Conservation (phyloP, 2,797 vertebrate species). For the Galaxias olidus region DNA sequence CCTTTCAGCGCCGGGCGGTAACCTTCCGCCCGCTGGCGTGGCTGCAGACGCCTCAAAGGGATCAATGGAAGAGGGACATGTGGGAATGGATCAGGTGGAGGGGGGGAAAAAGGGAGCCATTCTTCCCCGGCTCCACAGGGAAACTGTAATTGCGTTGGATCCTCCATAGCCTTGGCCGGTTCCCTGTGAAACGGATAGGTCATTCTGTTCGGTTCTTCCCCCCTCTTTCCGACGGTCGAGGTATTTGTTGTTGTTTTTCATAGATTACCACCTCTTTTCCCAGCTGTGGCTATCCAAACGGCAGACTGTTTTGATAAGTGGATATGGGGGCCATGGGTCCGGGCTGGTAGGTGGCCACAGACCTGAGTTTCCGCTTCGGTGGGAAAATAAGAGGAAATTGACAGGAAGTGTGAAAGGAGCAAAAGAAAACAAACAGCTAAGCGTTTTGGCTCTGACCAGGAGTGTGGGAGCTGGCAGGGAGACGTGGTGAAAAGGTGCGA, state of each 20-base stretch:
- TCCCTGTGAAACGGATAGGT: no score
- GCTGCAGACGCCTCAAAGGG: not conserved
- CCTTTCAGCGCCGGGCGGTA: slow-evolving; percentile 43
- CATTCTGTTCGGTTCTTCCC: no score
- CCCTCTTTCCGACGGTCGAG: slow-evolving; percentile 9
- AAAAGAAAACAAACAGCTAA: slow-evolving; percentile 73
- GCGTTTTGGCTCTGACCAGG: slow-evolving; percentile 74
- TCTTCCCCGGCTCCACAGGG: no score
- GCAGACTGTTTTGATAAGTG: slow-evolving; percentile 71
- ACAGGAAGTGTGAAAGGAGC: slow-evolving; percentile 77
- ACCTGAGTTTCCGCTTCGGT: slow-evolving; percentile 64
- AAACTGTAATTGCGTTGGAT: no score
- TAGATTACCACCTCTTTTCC: slow-evolving; percentile 47
- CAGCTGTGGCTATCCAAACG: slow-evolving; percentile 43
- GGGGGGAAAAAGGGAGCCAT: slow-evolving; percentile 45
- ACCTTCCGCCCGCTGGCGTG: slow-evolving; percentile 47
- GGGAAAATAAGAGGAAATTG: slow-evolving; percentile 80
- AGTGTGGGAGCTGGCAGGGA: slow-evolving; percentile 74
- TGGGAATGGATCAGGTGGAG: slow-evolving; percentile 52
- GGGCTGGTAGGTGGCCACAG: slow-evolving; percentile 42
- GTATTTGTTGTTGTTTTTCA: slow-evolving; percentile 48
- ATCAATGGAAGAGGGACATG: slow-evolving; percentile 11
- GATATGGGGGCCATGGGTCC: slow-evolving; percentile 41
- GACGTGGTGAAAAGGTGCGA: slow-evolving; percentile 28
- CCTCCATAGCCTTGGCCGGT: no score